phyloP scores from a whole-genome alignment of 2,888 invertebrate genomes.

The Tenthredo distinguenda region DNA sequence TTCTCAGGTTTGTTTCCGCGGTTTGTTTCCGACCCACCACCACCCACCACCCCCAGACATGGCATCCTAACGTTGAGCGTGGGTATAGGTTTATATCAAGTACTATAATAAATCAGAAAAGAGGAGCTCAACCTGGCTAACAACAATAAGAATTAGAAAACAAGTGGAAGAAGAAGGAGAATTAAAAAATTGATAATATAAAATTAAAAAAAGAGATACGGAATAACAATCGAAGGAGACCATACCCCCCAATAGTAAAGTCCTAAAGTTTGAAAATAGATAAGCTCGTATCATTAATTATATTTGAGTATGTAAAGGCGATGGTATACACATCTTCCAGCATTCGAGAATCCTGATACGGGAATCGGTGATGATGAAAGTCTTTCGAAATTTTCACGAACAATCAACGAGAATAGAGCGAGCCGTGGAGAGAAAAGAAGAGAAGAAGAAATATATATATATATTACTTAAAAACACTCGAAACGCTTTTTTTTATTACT shows the following conservation, averaged over 20 bases:
- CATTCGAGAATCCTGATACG: too few relatives aligned
- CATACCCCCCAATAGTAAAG: too few relatives aligned
- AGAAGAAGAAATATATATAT: background rate
- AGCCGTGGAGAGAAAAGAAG: too few relatives aligned
- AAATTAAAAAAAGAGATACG: too few relatives aligned
- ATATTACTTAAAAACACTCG: background rate
- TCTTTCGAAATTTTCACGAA: too few relatives aligned
- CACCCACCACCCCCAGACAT: background rate
- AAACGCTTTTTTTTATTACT: background rate
- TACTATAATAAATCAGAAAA: constrained; percentile 17
- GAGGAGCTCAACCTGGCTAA: background rate
- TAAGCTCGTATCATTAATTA: too few relatives aligned
- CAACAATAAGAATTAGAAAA: background rate
- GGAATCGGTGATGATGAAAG: too few relatives aligned
- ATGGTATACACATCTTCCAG: too few relatives aligned
- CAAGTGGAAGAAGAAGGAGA: background rate
- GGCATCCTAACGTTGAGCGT: background rate
- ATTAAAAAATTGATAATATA: background rate
- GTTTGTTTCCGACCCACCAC: background rate
- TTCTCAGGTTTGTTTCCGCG: constrained; percentile 33
- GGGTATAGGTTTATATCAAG: background rate
- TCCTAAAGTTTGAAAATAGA: too few relatives aligned
- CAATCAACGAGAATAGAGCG: too few relatives aligned
- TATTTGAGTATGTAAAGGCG: too few relatives aligned
- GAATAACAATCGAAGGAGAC: too few relatives aligned